Base-by-base conservation (phyloP, 2,888 invertebrate species). In the Bedellia somnulentella region DNA sequence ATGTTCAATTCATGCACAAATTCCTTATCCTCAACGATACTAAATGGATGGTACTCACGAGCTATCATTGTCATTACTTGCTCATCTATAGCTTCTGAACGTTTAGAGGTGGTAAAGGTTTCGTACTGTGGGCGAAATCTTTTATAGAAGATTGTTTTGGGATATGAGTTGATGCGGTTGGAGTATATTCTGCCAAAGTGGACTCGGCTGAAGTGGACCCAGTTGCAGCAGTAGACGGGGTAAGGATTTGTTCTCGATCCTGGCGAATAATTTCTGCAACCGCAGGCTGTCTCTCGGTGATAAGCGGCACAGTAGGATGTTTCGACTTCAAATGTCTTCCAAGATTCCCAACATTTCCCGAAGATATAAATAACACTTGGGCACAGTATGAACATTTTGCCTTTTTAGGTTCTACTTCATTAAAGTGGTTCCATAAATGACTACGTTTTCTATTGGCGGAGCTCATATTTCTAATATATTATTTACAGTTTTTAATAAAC, bases 291-390 rank as follows among this genome's bases (percentile, higher is more conserved):
- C 26, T 22, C 15, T 11, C 17, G 8, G 17, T 14, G 11, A 24
- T n/a, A 5, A 33, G 15, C 5, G 28, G 6, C 8, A 34, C 15
- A 1, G 32, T 36, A 8, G 36, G 34, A 15, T 36, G 34, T 22
- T 31, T 32, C 6, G 3, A 29, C 27, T 31, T 36, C 23, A 36
- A 25, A 26, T 36, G 36, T 25, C 34, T 34, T 14, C n/a, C 16
- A n/a, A 36, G 15, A 15, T 36, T 34, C 8, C 32, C 36, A n/a
- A 17, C 15, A 30, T 34, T 36, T 5, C 34, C 34, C 16, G 8
- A 3, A 4, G 33, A 6, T 14, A 29, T 15, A n/a, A n/a, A 13
- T 15, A 32, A n/a, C 5, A 31, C 21, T 4, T 18, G 13, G 4
- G 31, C 6, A 22, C 31, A 34, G 22, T 34, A 34, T n/a, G 4